Evolutionary conservation across 2,888 invertebrate genomes (phyloP).

Genomic region (Cheilosia vernalis): DNA sequence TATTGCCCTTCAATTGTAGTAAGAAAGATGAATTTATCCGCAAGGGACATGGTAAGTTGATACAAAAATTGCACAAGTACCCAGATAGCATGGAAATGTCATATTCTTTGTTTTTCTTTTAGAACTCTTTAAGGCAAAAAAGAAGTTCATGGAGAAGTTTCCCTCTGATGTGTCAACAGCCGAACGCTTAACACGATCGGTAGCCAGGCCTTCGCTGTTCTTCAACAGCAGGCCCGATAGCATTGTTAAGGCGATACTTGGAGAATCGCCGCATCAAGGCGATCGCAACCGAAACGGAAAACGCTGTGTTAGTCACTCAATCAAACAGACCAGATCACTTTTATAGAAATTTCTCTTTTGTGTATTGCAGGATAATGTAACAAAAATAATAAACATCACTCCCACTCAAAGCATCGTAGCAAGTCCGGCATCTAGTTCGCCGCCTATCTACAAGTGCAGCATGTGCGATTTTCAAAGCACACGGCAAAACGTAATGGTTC

Average conservation of each 20-base stretch:
- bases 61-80: background rate
- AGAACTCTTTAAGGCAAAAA: slow-evolving; percentile 83
- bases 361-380: slow-evolving; percentile 76
- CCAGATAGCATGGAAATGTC: background rate
- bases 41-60: slow-evolving; percentile 89
- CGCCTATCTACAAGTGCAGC: slow-evolving; percentile 85
- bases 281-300: slow-evolving; percentile 66
- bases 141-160: slow-evolving; percentile 90
- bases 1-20: slow-evolving; percentile 90
- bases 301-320: slow-evolving; percentile 66
- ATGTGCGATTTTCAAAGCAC: slow-evolving; percentile 87
- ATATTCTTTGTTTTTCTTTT: background rate
- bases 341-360: slow-evolving; percentile 26
- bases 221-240: slow-evolving; percentile 78
- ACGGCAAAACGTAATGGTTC: slow-evolving; percentile 89
- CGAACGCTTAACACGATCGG: slow-evolving; percentile 87
- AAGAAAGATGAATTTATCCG: slow-evolving; percentile 92
- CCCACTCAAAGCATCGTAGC: slow-evolving; percentile 54
- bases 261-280: slow-evolving; percentile 75
- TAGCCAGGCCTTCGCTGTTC: slow-evolving; percentile 74
- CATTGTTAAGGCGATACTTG: slow-evolving; percentile 78
- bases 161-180: slow-evolving; percentile 90
- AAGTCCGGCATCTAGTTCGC: slow-evolving; percentile 74
- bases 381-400: slow-evolving; percentile 78
- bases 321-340: background rate